Evolutionary conservation across 2,113 vertebrate genomes (phyloP).

Genomic region (Bubalus kerabau): DNA sequence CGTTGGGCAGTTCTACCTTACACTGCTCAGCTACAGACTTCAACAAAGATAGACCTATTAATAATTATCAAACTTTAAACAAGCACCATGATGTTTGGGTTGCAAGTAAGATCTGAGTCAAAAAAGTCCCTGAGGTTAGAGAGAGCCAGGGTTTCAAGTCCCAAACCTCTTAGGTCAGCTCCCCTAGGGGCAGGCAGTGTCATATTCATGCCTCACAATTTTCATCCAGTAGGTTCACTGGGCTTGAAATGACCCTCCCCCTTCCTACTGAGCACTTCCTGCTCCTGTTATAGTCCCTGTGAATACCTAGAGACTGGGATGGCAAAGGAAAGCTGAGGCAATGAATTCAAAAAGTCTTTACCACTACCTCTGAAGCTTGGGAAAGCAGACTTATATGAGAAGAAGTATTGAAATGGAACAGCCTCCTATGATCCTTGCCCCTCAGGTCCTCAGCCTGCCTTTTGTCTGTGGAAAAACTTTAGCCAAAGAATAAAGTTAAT

Average conservation of each 20-base stretch:
- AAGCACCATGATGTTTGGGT: background rate
- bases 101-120: background rate
- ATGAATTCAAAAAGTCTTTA: background rate
- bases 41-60: background rate
- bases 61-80: background rate
- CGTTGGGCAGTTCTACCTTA: background rate
- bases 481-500: background rate
- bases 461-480: background rate
- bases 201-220: accelerated
- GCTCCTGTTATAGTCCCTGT: background rate
- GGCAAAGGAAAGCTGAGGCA: background rate
- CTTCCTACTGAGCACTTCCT: background rate
- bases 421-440: background rate
- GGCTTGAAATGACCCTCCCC: background rate
- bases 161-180: too few species aligned
- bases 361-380: background rate
- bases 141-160: background rate
- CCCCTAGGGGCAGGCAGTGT: background rate
- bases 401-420: background rate
- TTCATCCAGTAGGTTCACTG: accelerated
- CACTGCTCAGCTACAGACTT: background rate
- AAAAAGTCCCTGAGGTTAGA: background rate
- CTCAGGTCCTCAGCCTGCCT: background rate
- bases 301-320: background rate
- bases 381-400: background rate